These are phyloP conservation scores for Agrilus mali DNA, from an alignment of 2,888 invertebrate species.

Conservation along the genomic window DNA sequence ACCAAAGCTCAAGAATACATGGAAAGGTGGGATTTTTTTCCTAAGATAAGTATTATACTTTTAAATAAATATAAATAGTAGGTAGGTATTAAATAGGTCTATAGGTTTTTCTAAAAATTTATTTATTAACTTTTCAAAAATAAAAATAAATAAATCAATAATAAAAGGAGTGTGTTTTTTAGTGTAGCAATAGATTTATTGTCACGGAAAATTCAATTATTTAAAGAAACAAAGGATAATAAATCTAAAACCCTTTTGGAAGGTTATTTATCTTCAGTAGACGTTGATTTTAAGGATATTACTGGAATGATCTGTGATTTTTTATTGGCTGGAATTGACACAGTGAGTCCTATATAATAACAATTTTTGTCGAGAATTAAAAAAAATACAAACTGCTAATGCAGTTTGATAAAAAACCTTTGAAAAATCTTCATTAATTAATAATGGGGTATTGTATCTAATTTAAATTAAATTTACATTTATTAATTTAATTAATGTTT, in stretches of 20 bases:
- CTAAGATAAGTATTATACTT: too few species aligned
- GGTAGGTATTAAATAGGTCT: too few species aligned
- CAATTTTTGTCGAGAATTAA: too few species aligned
- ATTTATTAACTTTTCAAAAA: too few species aligned
- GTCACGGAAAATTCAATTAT: slow-evolving; percentile 40
- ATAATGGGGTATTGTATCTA: too few species aligned
- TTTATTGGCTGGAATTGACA: slow-evolving; percentile 76
- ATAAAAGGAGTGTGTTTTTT: slow-evolving; percentile 17
- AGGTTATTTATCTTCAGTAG: slow-evolving; percentile 54
- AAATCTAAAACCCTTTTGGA: slow-evolving; percentile 39
- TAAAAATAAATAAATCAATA: too few species aligned
- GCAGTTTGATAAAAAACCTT: too few species aligned
- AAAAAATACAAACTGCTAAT: not conserved
- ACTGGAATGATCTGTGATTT: slow-evolving; percentile 74
- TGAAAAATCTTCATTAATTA: too few species aligned
- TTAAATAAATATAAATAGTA: too few species aligned
- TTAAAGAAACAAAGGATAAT: slow-evolving; percentile 27
- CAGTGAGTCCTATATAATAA: slow-evolving; percentile 51
- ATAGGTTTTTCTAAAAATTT: not conserved
- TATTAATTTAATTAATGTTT: too few species aligned
- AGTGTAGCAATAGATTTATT: slow-evolving; percentile 57
- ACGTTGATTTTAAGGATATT: slow-evolving; percentile 65
- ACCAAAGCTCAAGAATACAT: slow-evolving; percentile 56
- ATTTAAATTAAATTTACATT: not conserved
- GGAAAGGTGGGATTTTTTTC: slow-evolving; percentile 54